Base-by-base conservation (phyloP, 2,797 vertebrate species). In the Channa striata region DNA sequence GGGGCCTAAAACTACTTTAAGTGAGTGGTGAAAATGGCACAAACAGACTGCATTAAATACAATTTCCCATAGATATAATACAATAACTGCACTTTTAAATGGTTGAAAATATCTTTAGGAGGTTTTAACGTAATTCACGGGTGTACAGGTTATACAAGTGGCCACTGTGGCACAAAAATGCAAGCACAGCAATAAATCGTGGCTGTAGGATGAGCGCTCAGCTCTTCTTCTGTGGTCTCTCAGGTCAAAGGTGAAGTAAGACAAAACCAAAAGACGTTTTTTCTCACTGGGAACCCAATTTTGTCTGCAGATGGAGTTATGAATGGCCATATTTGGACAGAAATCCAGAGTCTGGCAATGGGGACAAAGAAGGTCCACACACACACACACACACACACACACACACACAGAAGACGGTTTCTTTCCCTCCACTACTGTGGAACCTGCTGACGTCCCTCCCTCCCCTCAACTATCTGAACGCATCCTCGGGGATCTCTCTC, bases 301-400 rank as follows among this genome's bases (percentile, higher is more conserved):
- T 64, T 69, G 59, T 10, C 47, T 51, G 54, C 66, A 67, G 67
- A 71, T 72, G 51, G 57, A 73, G 71, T 72, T 49, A 50, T 40
- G 59, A 74, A 73, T 78, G 78, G 67, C 88, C 89, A 86, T 90
- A 90, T 90, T 85, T 79, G 90, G 90, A 80, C 82, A 83, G 30
- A 85, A 88, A 72, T 80, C 53, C 56, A 54, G 69, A 68, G 72
- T 80, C 68, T 79, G 61, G 74, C 73, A 60, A 40, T 43, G 14
- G 68, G 75, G 62, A 59, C 49, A 80, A 62, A 65, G 49, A 77
- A 36, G 19, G 49, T 67, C 50, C 64, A 14, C 49, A 11, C 48
- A 34, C 42, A 42, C 19, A 3, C 21, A 13, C 63, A 25, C 61
- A 23, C 49, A 23, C 37, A 16, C 40, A 58, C 57, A 44, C 73